Base-by-base conservation (phyloP, 1,140 invertebrate species). In the Procambarus virginalis region DNA sequence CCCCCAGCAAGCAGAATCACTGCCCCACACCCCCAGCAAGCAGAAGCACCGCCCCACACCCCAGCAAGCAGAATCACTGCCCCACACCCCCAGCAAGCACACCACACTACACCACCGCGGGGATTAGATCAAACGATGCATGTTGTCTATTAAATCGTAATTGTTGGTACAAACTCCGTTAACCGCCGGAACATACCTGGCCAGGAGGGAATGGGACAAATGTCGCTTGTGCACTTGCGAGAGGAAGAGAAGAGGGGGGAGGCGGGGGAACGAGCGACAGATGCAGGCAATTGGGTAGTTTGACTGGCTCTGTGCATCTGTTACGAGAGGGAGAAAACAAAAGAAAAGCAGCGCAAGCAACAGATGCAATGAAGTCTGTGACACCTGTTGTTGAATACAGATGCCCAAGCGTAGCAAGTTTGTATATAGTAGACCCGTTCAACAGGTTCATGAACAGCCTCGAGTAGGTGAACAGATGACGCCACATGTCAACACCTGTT, bases 101-200 rank as follows among this genome's bases (percentile, higher is more conserved):
- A 34, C 80, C 80, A 34, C 80, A 55, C 14, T 14, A 46, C 80
- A 46, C 22, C 34, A 45, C 58, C 80, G 68, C 80, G 20, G 58
- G 68, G 58, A 82, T 82, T 45, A 82, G 60, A 82, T 82, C 58
- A 82, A 68, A 45, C 58, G 58, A 22, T 82, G 80, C 51, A 64
- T 68, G 80, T 68, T 48, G 17, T 68, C 80, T 45, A 82, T 82
- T 46, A 81, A 81, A n/a, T 5, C 51, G 55, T 60, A 81, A 81
- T 81, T 81, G 51, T 60, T 60, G 60, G 20, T 60, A 81, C 79
- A 81, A 81, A 81, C 79, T 81, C 45, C 51, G 79, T 81, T 81
- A 81, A 60, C 51, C 79, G 45, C 51, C n/a, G 49, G 55, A 81
- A 81, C 79, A 60, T n/a, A 22, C 79, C 17, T 45, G 22, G 10